Evolutionary conservation across 2,797 vertebrate species (phyloP), one percentile per base, ranked within the genome.

Genomic region (Leptoclinus maculatus): DNA sequence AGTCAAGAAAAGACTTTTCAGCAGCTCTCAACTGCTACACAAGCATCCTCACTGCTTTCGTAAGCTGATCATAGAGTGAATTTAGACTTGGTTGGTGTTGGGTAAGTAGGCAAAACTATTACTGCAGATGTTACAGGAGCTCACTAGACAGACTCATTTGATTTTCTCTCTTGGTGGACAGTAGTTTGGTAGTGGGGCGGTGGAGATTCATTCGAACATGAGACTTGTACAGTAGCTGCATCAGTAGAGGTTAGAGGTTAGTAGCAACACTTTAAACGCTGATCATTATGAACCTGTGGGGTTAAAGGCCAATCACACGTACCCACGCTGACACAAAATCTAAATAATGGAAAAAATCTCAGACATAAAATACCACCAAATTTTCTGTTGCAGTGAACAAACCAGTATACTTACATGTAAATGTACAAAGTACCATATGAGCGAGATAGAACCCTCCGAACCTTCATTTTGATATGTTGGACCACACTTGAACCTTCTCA

Each of bases 401-500:
- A 77, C 81, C 74, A 83, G 73, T 59, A 74, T 21, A 89, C 83
- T 75, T 82, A 88, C 79, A 84, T 73, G 67, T 19, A 84, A 74
- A 88, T 84, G 80, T 82, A 82, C 78, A 90, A 87, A 73, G 83
- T 87, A 88, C 82, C 79, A 70, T 51, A 78, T 73, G 83, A 86
- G 88, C 82, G 87, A 74, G 63, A 83, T 68, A 63, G 43, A 88
- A 64, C 38, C 76, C 66, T 71, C 75, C 62, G 78, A 71, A 80
- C 79, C 83, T 86, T 88, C 83, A 36, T 68, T 76, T 87, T 91
- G 90, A 91, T 91, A 92, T 92, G 91, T 94, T 80, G 67, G 70
- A 85, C 78, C 65, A 53, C 67, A 72, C 63, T 79, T 51, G n/a
- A 83, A 73, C 80, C 67, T 27, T 71, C 83, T 66, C 71, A n/a